phyloP scores from a whole-genome alignment of 2,797 vertebrate species.

The Ispidina picta region DNA sequence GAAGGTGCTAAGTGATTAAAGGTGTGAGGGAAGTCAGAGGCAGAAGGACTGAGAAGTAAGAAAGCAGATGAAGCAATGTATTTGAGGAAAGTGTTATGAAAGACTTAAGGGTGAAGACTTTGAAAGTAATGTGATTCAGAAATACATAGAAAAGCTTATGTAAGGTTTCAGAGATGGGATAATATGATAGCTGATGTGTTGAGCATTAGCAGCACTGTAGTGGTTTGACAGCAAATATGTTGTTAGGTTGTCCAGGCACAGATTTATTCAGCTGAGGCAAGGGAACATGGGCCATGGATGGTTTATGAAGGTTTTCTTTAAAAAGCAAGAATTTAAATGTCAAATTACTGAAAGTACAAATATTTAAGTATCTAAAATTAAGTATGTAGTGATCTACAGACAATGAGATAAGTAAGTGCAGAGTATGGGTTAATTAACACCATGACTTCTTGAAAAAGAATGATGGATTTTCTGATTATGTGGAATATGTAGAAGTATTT shows the following conservation, averaged over 20 bases:
- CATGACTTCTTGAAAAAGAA: not conserved
- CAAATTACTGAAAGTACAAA: not conserved
- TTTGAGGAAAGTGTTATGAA: not conserved
- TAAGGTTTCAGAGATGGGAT: not conserved
- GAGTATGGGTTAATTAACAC: not conserved
- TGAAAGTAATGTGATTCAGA: not conserved
- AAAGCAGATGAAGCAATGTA: not conserved
- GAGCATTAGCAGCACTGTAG: not conserved
- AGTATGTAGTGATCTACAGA: not conserved
- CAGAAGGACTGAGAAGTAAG: not conserved
- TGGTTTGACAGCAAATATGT: not conserved
- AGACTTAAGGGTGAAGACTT: not conserved
- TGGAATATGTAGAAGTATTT: not conserved
- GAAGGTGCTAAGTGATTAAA: not conserved
- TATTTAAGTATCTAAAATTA: not conserved
- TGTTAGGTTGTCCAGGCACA: not conserved
- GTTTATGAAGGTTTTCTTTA: not conserved
- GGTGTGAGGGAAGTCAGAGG: not conserved
- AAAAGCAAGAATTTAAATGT: not conserved
- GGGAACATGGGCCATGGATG: fast-evolving
- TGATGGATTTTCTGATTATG: not conserved
- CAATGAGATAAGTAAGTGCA: not conserved
- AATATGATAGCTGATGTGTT: not conserved
- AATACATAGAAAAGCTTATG: not conserved
- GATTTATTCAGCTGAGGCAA: not conserved